Conservation (phyloP, 2,888 invertebrate species). For the Periphyllus acericola region DNA sequence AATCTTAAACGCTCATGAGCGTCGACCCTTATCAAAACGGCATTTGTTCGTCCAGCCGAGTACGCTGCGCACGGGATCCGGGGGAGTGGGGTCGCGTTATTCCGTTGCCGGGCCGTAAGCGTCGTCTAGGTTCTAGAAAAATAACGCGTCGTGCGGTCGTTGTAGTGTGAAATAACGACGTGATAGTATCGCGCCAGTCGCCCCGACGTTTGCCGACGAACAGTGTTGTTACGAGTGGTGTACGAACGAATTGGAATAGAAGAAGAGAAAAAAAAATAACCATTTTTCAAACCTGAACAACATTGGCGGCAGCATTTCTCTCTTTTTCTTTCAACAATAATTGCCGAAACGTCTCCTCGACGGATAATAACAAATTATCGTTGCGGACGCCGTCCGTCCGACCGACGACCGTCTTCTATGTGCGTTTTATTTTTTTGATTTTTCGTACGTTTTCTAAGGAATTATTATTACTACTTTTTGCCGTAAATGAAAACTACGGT, state of each 20-base stretch:
- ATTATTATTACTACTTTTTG: not conserved
- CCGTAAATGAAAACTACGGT: not conserved
- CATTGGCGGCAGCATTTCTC: not conserved
- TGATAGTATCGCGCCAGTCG: not conserved
- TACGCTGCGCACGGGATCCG: too few relatives aligned
- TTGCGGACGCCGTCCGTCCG: not conserved
- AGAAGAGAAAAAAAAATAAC: not conserved
- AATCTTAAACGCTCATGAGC: too few relatives aligned
- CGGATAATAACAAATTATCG: not conserved
- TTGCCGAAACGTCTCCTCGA: not conserved
- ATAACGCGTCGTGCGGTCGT: not conserved
- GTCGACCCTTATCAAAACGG: too few relatives aligned
- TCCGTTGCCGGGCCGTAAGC: not conserved
- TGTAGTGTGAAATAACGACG: not conserved
- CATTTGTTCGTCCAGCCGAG: too few relatives aligned
- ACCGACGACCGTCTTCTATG: not conserved
- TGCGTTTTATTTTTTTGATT: not conserved
- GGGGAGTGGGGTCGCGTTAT: not conserved
- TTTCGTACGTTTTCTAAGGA: not conserved
- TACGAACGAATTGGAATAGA: not conserved
- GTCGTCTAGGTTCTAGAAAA: not conserved
- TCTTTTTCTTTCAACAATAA: not conserved
- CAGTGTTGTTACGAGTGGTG: not conserved
- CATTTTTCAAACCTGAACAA: not conserved
- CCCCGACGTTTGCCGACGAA: not conserved